Percentiles rank a stretch among this genome's conserved stretches.
phyloP scores from a whole-genome alignment of 2,888 invertebrate species.

The Drosophila longiperda region DNA sequence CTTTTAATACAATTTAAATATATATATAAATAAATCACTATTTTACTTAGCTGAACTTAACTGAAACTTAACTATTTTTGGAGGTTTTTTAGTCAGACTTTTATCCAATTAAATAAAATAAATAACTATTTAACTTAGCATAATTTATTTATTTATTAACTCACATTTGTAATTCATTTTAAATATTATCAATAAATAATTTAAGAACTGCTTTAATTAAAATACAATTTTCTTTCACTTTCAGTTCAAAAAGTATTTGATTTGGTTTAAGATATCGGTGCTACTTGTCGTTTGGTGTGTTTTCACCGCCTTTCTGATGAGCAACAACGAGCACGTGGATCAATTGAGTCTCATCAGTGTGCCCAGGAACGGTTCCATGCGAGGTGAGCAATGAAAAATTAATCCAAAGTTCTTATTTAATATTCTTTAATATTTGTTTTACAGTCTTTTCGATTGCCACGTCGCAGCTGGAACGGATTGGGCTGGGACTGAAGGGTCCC shows the following conservation, averaged over 20 bases:
- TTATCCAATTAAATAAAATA: background rate
- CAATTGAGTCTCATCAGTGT: constrained; percentile 88
- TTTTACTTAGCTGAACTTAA: background rate
- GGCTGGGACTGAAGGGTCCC: constrained; percentile 87
- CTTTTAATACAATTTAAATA: too few species aligned
- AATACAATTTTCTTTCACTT: background rate
- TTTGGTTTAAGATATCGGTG: constrained; percentile 85
- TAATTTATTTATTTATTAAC: background rate
- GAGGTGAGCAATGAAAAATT: constrained; percentile 50
- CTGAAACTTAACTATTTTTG: background rate
- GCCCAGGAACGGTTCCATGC: constrained; percentile 73
- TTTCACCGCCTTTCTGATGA: constrained; percentile 89
- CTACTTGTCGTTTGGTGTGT: constrained; percentile 88
- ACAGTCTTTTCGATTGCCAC: constrained; percentile 80
- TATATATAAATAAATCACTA: too few species aligned
- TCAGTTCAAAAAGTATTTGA: constrained; percentile 80
- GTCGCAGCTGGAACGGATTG: constrained; percentile 85
- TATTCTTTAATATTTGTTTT: background rate
- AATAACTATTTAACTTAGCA: background rate
- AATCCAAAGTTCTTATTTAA: background rate
- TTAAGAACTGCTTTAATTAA: too few species aligned
- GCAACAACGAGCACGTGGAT: constrained; percentile 88
- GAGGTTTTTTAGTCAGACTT: background rate
- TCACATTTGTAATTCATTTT: too few species aligned
- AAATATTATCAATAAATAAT: too few species aligned